These are phyloP conservation scores for Seira musarum DNA, from an alignment of 2,888 invertebrate genomes.

Conservation along the genomic window DNA sequence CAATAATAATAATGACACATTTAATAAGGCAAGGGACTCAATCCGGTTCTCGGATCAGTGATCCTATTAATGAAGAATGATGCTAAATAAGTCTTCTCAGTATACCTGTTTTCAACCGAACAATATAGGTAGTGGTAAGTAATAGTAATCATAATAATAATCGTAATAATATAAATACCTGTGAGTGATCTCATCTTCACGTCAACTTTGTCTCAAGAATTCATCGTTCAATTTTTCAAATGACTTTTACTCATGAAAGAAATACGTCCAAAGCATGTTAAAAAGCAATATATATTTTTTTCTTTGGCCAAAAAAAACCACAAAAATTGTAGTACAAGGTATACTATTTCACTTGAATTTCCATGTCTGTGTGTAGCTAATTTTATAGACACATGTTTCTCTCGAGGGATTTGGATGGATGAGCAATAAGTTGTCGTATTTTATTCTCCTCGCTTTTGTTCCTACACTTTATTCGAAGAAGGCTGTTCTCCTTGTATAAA, in stretches of 20 bases:
- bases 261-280: slow-evolving; percentile 29
- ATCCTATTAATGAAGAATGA: slow-evolving; percentile 52
- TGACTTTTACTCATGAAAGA: neutral
- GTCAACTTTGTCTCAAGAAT: slow-evolving; percentile 5
- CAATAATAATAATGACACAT: slow-evolving; percentile 44
- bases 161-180: too few relatives aligned
- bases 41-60: slow-evolving; percentile 68
- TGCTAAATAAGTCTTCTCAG: slow-evolving; percentile 11
- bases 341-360: slow-evolving; percentile 18
- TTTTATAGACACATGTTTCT: slow-evolving; percentile 40
- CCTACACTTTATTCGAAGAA: neutral
- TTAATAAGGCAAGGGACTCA: neutral
- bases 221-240: neutral
- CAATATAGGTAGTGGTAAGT: neutral
- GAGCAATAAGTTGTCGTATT: slow-evolving; percentile 32
- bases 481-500: slow-evolving; percentile 19
- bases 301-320: neutral
- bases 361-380: neutral
- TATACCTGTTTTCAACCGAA: neutral
- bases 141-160: slow-evolving; percentile 14
- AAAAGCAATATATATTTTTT: slow-evolving; percentile 30
- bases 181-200: slow-evolving; percentile 14
- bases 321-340: slow-evolving; percentile 16
- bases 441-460: slow-evolving; percentile 11
- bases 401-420: slow-evolving; percentile 25